Base-by-base conservation (phyloP, 1,140 invertebrate species). In the Aleiodes sp. region DNA sequence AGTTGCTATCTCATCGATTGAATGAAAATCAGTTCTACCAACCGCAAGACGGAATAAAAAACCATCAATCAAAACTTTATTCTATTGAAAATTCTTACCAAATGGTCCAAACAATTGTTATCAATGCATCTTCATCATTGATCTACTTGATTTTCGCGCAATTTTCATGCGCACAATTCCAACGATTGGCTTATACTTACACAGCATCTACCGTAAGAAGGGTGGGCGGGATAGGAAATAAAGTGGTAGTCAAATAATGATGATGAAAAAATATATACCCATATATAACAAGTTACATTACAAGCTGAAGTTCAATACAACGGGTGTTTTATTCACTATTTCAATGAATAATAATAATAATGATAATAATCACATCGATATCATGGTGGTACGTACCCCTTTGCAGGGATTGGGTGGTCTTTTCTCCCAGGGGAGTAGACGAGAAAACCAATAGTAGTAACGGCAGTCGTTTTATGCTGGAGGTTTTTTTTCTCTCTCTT, bases 371-470 rank as follows among this genome's bases (percentile, higher is more conserved):
- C n/a, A n/a, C 46, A 16, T 21, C 46, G 46, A 52, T 52, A 24
- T 52, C 6, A 16, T 12, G n/a, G 46, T 52, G 46, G 46, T 24
- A 52, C 46, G 21, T 52, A 52, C 46, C 46, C 46, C 46, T 52
- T 52, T 21, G 46, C 46, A 24, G 46, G 26, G 46, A 52, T 52
- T 52, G 56, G 56, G 26, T 24, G 56, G 26, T 59, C 56, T 26
- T 59, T 28, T 59, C 1, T n/a, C 56, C 56, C 56, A 12, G 26
- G 56, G 56, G 28, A 59, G 28, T 26, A 21, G 8, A 24, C n/a
- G 1, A 24, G 65, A 35, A 41, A 14, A 57, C 31, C 16, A 60
- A 52, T 52, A 28, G 37, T 41, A 68, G 26, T 37, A 56, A 68
- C 65, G 65, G 65, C n/a, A 35, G 46, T 33, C 26, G 39, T 26